Base-by-base conservation (phyloP, 2,113 vertebrate species). In the Salvator merianae region DNA sequence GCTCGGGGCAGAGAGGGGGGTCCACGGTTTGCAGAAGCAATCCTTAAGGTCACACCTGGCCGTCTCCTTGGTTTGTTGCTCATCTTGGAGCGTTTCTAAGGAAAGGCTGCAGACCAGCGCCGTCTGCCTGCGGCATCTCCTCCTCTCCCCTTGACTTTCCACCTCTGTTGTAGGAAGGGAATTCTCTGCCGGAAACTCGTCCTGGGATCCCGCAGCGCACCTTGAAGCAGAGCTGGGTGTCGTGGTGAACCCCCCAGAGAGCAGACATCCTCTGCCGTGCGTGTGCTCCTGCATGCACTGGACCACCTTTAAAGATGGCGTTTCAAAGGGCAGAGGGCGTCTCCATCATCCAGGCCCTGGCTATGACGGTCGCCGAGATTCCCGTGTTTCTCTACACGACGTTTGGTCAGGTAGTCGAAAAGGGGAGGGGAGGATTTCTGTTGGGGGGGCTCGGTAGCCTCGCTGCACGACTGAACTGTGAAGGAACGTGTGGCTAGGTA, bases 301-400 rank as follows among this genome's bases (percentile, higher is more conserved):
- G 7, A 43, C 47, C 69, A 53, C 0, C 12, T 55, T 86, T 82
- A 80, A 91, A 94, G 86, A 99, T 99, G 99, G 98, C 98, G 0
- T 83, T 99, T 83, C 96, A 93, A 89, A 95, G 94, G 86, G 92
- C 97, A 0, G 98, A 99, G 40, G 97, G 98, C 71, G 94, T 98
- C 96, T 98, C 98, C 91, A 92, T 99, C 72, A 98, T 98, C 88
- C 98, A 99, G 95, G 98, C 98, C 75, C 92, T 99, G 94, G 99
- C 99, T 71, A 99, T 99, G 99, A 99, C 99, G 0, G 97, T 99
- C 81, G 99, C 98, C 0, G 98, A 99, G 96, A 99, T 99, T 87
- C 99, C 99, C 0, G 98, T 99, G 88, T 99, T 99, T 84, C 96
- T 99, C 14, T 99, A 99, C 85, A 99, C 98, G 0, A 98, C 98